Evolutionary conservation across 2,888 invertebrate species (phyloP), one percentile per base, ranked within the genome.

Genomic region (Oscheius sp.): DNA sequence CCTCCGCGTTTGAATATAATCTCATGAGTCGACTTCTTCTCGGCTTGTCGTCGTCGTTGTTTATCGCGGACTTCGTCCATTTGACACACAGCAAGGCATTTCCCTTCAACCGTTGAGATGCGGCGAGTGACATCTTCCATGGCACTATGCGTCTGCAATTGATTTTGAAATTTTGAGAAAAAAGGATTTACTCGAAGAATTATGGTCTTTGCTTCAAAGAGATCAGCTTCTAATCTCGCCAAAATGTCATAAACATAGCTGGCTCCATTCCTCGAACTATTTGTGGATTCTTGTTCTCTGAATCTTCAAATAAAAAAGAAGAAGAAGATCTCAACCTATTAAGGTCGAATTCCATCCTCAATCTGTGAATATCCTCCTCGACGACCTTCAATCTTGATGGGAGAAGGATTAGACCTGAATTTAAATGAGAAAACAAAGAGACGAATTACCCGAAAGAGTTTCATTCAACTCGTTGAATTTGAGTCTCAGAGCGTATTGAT

Each of bases 11-110:
- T 53, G 55, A 76, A 76, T 17, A 76, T 73, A 31, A 76, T 72
- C 53, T 76, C 76, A 48, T 73, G 70, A 1, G 45, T 67, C 2
- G 27, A 31, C 50, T 65, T 37, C 61, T 65, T 70, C 20, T 72
- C 72, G 17, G 70, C 66, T 46, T 72, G 70, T 27, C 73, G 42
- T 42, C 73, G 33, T 42, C 75, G 52, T 61, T 74, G 74, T 61
- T 75, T 73, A 52, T 77, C 73, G 57, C 71, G 64, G 65, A 55
- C 17, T 29, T 57, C 65, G 20, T 73, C 67, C 37, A 70, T 68
- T 63, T 76, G 76, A 42, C 76, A 76, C 20, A 76, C 76, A 45
- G 76, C 72, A 39, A 76, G 29, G 33, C 76, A 76, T 29, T 72
- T 68, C 12, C 61, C 63, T 52, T 76, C 76, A n/a, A 76, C 74